A percentile compares a stretch with the other conserved stretches of the same genome.
These are phyloP conservation scores for Mesopsocus fuscifrons DNA, from an alignment of 2,888 invertebrate genomes.

Conservation along the genomic window DNA sequence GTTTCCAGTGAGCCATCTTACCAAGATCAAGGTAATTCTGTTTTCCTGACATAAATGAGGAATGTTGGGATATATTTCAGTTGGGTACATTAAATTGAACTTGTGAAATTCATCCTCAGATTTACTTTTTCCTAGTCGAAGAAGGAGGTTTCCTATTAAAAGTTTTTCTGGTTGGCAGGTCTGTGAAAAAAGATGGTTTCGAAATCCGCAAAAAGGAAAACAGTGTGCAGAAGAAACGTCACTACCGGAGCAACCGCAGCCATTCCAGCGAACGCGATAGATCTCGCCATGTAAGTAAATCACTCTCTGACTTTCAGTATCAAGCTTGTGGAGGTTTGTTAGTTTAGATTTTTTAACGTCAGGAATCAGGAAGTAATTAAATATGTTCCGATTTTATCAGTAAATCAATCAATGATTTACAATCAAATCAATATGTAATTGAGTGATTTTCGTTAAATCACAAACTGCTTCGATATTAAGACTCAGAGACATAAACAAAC, in stretches of 20 bases:
- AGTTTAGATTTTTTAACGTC: conserved; percentile 12
- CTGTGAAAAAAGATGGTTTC: conserved; percentile 33
- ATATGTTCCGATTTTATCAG: conserved; percentile 4
- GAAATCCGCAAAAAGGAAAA: conserved; percentile 58
- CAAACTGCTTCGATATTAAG: no score
- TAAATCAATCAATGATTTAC: neutral
- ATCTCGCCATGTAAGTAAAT: conserved; percentile 35
- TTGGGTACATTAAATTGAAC: no score
- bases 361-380: conserved; percentile 16
- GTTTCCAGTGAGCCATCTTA: no score
- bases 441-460: no score
- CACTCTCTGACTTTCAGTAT: conserved; percentile 11
- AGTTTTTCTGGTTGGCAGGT: conserved; percentile 10
- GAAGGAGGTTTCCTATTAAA: no score
- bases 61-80: no score
- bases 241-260: conserved; percentile 64
- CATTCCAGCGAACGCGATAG: conserved; percentile 49
- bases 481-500: no score
- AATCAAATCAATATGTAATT: no score
- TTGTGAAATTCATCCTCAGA: no score
- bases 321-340: conserved; percentile 1
- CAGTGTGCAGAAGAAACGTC: conserved; percentile 70
- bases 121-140: no score
- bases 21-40: no score
- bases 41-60: no score